phyloP scores from a whole-genome alignment of 1,140 invertebrate genomes.

The Melanaphis sacchari region DNA sequence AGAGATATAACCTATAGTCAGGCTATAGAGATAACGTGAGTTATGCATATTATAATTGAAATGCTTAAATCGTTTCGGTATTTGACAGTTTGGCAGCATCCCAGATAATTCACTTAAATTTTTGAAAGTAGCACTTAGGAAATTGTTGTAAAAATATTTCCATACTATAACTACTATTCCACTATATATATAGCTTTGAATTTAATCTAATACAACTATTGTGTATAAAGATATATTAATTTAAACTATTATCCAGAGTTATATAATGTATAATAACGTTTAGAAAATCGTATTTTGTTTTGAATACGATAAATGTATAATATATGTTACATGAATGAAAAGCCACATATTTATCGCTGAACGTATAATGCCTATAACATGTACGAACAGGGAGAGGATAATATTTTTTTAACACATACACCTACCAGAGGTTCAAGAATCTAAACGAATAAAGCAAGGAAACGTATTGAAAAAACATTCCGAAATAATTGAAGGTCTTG shows the following conservation, averaged over 20 bases:
- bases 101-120: not conserved
- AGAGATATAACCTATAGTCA: not conserved
- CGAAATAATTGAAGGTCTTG: not conserved
- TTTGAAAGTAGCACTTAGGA: not conserved
- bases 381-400: not conserved
- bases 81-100: not conserved
- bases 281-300: not conserved
- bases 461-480: not conserved
- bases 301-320: no score
- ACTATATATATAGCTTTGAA: not conserved
- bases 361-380: not conserved
- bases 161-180: not conserved
- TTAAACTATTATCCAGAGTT: not conserved
- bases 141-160: not conserved
- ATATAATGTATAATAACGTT: not conserved
- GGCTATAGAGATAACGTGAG: not conserved
- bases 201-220: not conserved
- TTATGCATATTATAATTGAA: not conserved
- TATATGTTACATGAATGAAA: not conserved
- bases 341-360: not conserved
- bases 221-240: not conserved
- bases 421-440: not conserved
- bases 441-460: not conserved
- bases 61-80: not conserved
- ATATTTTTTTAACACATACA: not conserved